Evolutionary conservation across 64 coral and sea anemone genomes (phyloP).

Genomic region (Stichodactyla mertensii): DNA sequence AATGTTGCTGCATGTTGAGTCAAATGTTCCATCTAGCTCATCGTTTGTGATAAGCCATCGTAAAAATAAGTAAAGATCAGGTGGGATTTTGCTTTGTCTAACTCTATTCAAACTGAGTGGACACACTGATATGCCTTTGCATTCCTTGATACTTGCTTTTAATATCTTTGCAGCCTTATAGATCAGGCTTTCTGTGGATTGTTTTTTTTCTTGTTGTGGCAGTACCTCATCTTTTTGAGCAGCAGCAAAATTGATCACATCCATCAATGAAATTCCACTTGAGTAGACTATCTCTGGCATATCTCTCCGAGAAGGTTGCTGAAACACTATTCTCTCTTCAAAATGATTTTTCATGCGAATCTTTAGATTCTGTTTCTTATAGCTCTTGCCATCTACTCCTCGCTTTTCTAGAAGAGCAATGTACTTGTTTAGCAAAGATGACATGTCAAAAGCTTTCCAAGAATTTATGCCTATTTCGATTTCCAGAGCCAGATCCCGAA

Average conservation of each 20-base stretch:
- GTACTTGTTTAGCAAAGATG: constrained; percentile 6
- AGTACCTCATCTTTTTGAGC: not conserved
- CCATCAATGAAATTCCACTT: constrained; percentile 21
- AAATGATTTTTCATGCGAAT: constrained; percentile 32
- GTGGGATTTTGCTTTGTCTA: constrained; percentile 45
- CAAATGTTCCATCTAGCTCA: constrained; percentile 12
- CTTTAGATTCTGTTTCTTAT: constrained; percentile 24
- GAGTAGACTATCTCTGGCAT: constrained; percentile 16
- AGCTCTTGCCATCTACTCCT: constrained; percentile 10
- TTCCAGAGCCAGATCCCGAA: not conserved
- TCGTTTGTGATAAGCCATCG: constrained; percentile 32
- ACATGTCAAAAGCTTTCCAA: constrained; percentile 24
- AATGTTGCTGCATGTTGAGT: constrained; percentile 1
- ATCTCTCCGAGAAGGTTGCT: constrained; percentile 7
- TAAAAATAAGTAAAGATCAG: constrained; percentile 44
- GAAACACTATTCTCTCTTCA: constrained; percentile 9
- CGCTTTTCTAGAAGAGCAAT: not conserved
- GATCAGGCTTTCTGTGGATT: constrained; percentile 9
- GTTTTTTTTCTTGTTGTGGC: not conserved
- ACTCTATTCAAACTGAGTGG: constrained; percentile 22
- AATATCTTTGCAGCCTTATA: constrained; percentile 32
- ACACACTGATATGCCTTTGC: constrained; percentile 20
- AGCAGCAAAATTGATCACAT: constrained; percentile 24
- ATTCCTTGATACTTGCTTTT: constrained; percentile 54
- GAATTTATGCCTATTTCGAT: not conserved